Conservation (phyloP, 2,888 invertebrate species). For the Cephus pulcher region DNA sequence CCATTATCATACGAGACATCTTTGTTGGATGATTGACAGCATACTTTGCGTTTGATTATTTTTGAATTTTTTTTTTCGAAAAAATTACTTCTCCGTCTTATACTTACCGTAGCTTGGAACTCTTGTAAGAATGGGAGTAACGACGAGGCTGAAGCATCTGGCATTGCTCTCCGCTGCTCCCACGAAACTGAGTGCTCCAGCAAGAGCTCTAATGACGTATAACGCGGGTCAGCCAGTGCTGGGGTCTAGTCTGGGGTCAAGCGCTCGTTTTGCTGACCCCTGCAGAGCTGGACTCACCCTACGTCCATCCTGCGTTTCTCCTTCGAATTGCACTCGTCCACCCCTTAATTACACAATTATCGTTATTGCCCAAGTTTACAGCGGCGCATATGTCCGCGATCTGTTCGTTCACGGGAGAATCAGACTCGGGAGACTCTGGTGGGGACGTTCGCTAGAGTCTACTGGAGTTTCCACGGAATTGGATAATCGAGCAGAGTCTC, state of each 20-base stretch:
- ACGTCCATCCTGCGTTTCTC: constrained; percentile 14
- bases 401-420: constrained; percentile 14
- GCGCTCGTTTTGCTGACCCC: constrained; percentile 52
- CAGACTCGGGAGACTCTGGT: too few species aligned
- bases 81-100: too few species aligned
- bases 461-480: too few species aligned
- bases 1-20: too few species aligned
- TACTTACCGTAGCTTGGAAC: too few species aligned
- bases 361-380: constrained; percentile 61
- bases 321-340: constrained; percentile 8
- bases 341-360: constrained; percentile 63
- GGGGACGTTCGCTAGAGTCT: too few species aligned
- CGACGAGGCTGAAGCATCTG: constrained; percentile 53
- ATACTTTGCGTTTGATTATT: too few species aligned
- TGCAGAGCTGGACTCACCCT: constrained; percentile 30
- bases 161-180: constrained; percentile 56
- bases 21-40: too few species aligned
- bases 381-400: constrained; percentile 29
- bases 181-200: constrained; percentile 36
- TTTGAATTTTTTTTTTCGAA: too few species aligned
- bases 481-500: too few species aligned
- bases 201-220: constrained; percentile 62
- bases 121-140: too few species aligned
- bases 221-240: constrained; percentile 33
- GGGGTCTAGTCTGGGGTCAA: constrained; percentile 52